Base-by-base conservation (phyloP, 35 echinoderm and acorn worm species). In the Eucidaris tribuloides region DNA sequence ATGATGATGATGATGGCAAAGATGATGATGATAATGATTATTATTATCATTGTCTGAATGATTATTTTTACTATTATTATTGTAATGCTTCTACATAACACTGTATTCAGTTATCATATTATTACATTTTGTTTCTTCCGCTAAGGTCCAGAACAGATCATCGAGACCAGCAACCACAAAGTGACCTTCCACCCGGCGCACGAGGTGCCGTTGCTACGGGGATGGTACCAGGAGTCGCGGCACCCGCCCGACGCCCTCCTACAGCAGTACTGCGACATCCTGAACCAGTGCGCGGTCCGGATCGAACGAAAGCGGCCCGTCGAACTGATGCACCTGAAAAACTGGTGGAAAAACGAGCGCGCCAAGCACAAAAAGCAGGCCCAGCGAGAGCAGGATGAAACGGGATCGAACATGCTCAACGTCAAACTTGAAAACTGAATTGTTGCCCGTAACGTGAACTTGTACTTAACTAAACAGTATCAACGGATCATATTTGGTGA, bases 261-360 rank as follows among this genome's bases (percentile, higher is more conserved):
- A 3, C 80, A 82, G 15, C 31, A 82, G 20, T 82, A 60, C 54
- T 57, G 50, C 37, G 62, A 82, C 56, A 45, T 62, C 32, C 80
- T 82, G 7, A 82, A 82, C 80, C 34, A 20, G 27, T 31, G 25
- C 27, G 36, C 18, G 46, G 33, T 28, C 2, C 20, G 80, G 54
- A 29, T 15, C 3, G 56, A 57, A 0, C 29, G 13, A 9, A 57
- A 82, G 54, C 29, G 36, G 35, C 80, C 80, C 0, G 58, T 82
- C 56, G 58, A 57, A 64, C 52, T 41, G 31, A 63, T 29, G 46
- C 80, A 82, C 45, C 56, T 82, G 18, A 82, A 61, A 43, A 42
- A 60, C 37, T 82, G 80, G 80, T 82, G 80, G 80, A 82, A 82
- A 42, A 82, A 82, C 19, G 80, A 59, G 80, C 27, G 80, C 32